Evolutionary conservation across 2,888 invertebrate genomes (phyloP), one percentile per base, ranked within the genome.

Genomic region (Iphiclides podalirius): DNA sequence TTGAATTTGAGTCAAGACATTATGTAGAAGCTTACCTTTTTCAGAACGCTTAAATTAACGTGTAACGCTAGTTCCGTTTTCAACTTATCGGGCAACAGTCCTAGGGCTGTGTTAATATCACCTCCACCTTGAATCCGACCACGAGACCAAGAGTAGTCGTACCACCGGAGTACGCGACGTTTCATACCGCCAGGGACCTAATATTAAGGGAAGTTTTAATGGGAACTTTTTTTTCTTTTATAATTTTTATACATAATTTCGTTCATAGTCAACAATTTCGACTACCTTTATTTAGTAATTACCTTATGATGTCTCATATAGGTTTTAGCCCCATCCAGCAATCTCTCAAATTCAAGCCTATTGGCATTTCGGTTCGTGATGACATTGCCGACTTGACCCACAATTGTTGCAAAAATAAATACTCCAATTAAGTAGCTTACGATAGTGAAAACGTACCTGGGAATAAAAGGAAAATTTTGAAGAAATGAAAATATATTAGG

Each of bases 251-350:
- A 26, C n/a, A n/a, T n/a, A n/a, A n/a, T n/a, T n/a, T n/a, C n/a
- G n/a, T n/a, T n/a, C n/a, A n/a, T n/a, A n/a, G n/a, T n/a, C n/a
- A n/a, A n/a, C n/a, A n/a, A n/a, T n/a, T n/a, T n/a, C n/a, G n/a
- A n/a, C n/a, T n/a, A n/a, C n/a, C n/a, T n/a, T n/a, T n/a, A n/a
- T n/a, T n/a, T n/a, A 20, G 20, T 20, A 47, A 55, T 72, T 79
- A 93, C 93, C 90, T 98, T 98, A 83, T 98, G 98, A 78, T 98
- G 97, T 62, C 98, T 91, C 98, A 98, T 98, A 72, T 98, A 98
- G 17, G 97, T 95, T 81, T 98, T 98, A 54, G 98, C 98, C 47
- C 98, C 98, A 77, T 98, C 98, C 72, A 98, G 85, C 23, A 98
- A 91, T 56, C 98, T 90, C 84, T 98, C 98, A 70, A 98, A 98